Percentiles rank a stretch among this genome's conserved stretches.
These are phyloP conservation scores for Ceratotherium simum DNA, from an alignment of 2,113 vertebrate species.

Conservation along the genomic window DNA sequence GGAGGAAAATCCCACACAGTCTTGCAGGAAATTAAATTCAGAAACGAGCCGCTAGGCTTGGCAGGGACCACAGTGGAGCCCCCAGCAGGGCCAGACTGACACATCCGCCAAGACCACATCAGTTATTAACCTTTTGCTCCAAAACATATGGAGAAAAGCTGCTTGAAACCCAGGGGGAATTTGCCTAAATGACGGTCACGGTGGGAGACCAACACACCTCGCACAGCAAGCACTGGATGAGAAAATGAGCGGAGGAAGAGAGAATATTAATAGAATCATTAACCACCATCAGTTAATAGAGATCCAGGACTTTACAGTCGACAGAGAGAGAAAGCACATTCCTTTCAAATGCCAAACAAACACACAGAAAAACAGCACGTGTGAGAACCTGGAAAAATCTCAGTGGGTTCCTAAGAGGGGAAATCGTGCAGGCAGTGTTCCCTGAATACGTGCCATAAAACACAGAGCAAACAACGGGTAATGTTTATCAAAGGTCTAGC, in stretches of 20 bases:
- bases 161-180: neutral
- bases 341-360: neutral
- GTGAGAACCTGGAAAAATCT: neutral
- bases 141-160: neutral
- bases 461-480: fast-evolving
- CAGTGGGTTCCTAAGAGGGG: neutral
- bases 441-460: fast-evolving
- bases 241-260: fast-evolving
- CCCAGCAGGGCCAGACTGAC: neutral
- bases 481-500: fast-evolving
- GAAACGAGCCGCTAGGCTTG: neutral
- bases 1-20: neutral
- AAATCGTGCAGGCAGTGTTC: fast-evolving
- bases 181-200: neutral
- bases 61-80: neutral
- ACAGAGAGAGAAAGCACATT: fast-evolving
- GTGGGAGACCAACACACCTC: neutral
- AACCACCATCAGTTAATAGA: fast-evolving
- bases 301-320: fast-evolving
- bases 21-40: constrained; percentile 23
- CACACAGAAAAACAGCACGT: neutral
- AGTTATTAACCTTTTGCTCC: constrained; percentile 47
- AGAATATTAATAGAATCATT: neutral
- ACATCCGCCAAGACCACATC: neutral
- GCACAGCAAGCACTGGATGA: neutral